These are phyloP conservation scores for Hemibagrus wyckioides DNA, from an alignment of 2,113 vertebrate species.

Conservation along the genomic window DNA sequence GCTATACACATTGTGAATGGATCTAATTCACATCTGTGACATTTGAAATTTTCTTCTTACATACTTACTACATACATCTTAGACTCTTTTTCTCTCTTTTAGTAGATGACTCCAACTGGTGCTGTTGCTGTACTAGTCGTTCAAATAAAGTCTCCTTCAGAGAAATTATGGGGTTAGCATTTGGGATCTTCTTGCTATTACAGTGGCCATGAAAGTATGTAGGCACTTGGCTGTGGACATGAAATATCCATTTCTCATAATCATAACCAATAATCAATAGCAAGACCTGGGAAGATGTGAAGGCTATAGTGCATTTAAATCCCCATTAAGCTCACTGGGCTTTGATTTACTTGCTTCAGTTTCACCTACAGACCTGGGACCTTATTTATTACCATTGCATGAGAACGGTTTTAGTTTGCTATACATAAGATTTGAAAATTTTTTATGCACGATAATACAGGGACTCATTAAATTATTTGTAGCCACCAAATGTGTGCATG, in stretches of 20 bases:
- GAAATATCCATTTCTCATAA: not conserved
- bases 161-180: not conserved
- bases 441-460: not conserved
- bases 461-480: not conserved
- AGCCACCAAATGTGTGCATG: not conserved
- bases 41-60: no score
- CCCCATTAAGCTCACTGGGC: not conserved
- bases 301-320: not conserved
- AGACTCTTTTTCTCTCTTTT: not conserved
- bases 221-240: not conserved
- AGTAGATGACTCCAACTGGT: not conserved
- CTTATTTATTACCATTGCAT: not conserved
- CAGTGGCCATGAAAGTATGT: not conserved
- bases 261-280: not conserved
- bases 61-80: not conserved
- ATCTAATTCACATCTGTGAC: no score
- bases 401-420: not conserved
- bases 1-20: not conserved
- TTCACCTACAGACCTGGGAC: not conserved
- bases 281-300: not conserved
- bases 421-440: not conserved
- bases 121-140: not conserved
- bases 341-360: not conserved
- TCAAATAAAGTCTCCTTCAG: not conserved
- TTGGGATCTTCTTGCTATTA: not conserved